Evolutionary conservation across 2,113 vertebrate genomes (phyloP).

Genomic region (Scomber japonicus): DNA sequence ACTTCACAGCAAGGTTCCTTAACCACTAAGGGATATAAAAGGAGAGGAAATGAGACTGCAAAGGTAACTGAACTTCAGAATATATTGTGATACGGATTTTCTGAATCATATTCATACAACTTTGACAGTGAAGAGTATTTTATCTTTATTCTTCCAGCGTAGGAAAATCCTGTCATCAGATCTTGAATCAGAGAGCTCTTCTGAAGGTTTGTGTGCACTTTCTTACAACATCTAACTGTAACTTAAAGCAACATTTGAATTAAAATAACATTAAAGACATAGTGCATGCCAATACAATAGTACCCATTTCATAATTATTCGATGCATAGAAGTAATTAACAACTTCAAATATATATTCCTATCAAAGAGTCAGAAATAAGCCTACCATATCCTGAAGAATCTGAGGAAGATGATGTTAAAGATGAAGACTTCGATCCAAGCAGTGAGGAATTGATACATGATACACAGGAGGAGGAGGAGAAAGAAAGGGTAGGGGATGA

Average conservation of each 20-base stretch:
- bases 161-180: not conserved
- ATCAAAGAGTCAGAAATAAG: not conserved
- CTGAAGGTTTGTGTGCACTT: conserved; percentile 34
- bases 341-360: not conserved
- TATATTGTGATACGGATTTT: not conserved
- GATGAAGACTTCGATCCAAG: not conserved
- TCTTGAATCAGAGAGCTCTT: not conserved
- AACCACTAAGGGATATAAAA: not conserved
- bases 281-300: not conserved
- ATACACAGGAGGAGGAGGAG: not conserved
- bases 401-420: not conserved
- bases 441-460: not conserved
- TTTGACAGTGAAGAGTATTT: not conserved
- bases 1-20: conserved; percentile 6
- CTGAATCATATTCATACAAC: not conserved
- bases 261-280: not conserved
- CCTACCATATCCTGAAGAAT: not conserved
- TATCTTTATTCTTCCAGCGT: not conserved
- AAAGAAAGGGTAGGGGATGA: not conserved
- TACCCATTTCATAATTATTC: not conserved
- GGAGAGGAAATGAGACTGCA: accelerated
- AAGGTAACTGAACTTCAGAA: conserved; percentile 11
- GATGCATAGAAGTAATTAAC: not conserved
- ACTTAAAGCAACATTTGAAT: not conserved
- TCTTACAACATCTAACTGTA: not conserved